Evolutionary conservation across 2,797 vertebrate genomes (phyloP).

Genomic region (Hyperoplus lanceolatus): DNA sequence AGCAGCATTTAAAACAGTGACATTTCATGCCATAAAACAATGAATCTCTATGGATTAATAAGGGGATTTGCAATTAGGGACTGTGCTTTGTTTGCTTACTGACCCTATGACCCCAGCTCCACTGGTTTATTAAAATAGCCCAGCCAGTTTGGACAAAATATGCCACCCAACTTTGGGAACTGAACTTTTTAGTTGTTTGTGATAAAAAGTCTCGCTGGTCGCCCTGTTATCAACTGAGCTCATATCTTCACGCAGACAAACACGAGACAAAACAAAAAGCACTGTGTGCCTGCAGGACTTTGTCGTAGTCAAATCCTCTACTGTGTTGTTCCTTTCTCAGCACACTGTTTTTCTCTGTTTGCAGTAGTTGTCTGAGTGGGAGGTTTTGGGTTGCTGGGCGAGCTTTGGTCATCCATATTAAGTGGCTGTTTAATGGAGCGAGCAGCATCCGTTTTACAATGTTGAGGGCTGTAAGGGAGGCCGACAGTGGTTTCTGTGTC

Average conservation of each 20-base stretch:
- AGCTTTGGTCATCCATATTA: conserved; percentile 81
- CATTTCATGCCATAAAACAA: conserved; percentile 10
- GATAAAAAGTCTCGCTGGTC: conserved; percentile 7
- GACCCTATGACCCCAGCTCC: neutral
- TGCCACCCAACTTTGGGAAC: neutral
- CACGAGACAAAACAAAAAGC: conserved; percentile 35
- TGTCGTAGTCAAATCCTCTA: conserved; percentile 49
- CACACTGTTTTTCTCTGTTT: conserved; percentile 52
- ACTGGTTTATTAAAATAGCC: neutral
- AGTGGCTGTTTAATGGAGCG: conserved; percentile 78
- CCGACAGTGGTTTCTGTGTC: conserved; percentile 75
- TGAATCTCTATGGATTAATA: neutral
- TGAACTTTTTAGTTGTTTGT: conserved; percentile 13
- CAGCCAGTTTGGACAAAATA: neutral
- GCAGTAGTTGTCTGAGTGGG: conserved; percentile 72
- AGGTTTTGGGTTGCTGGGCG: conserved; percentile 73
- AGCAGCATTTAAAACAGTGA: conserved; percentile 6
- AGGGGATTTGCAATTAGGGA: conserved; percentile 3
- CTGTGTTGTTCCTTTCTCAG: conserved; percentile 38
- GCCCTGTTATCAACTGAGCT: conserved; percentile 30
- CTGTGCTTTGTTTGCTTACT: too few species aligned
- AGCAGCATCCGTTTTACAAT: conserved; percentile 71
- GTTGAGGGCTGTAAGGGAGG: conserved; percentile 70
- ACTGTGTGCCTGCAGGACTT: conserved; percentile 46
- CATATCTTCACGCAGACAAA: conserved; percentile 41